phyloP scores from a whole-genome alignment of 2,113 vertebrate genomes.

The Paracanthobrama guichenoti region DNA sequence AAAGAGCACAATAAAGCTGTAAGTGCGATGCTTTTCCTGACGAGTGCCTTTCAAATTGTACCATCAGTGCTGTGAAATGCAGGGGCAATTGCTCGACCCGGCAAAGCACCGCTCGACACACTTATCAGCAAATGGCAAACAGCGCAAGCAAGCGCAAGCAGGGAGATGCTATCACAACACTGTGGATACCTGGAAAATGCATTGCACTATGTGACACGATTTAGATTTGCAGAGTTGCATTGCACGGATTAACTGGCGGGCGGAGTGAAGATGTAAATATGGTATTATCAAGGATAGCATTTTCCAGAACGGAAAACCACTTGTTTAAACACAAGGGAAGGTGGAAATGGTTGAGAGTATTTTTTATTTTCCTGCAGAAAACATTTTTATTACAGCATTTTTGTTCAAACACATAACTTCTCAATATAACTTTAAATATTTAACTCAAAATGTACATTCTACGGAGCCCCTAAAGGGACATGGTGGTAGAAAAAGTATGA shows the following conservation, averaged over 20 bases:
- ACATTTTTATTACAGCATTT: background rate
- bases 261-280: slow-evolving; percentile 22
- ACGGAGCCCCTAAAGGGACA: too few species aligned
- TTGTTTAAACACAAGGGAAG: background rate
- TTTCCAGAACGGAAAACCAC: background rate
- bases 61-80: slow-evolving; percentile 23
- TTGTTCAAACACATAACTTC: background rate
- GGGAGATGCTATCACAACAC: slow-evolving; percentile 40
- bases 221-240: slow-evolving; percentile 30
- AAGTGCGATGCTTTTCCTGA: slow-evolving; percentile 18
- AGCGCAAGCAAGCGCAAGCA: slow-evolving; percentile 29
- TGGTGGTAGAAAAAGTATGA: too few species aligned
- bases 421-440: background rate
- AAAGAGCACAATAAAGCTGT: slow-evolving; percentile 14
- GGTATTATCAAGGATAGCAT: slow-evolving; percentile 2
- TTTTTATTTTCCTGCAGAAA: background rate
- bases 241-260: slow-evolving; percentile 6
- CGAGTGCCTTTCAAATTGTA: slow-evolving; percentile 28
- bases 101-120: slow-evolving; percentile 15
- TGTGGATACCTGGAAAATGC: slow-evolving; percentile 28
- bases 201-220: slow-evolving; percentile 34
- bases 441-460: background rate
- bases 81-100: slow-evolving; percentile 31
- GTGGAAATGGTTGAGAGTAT: background rate
- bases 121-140: slow-evolving; percentile 40